Base-by-base conservation (phyloP, 2,888 invertebrate species). In the Pteria penguin region DNA sequence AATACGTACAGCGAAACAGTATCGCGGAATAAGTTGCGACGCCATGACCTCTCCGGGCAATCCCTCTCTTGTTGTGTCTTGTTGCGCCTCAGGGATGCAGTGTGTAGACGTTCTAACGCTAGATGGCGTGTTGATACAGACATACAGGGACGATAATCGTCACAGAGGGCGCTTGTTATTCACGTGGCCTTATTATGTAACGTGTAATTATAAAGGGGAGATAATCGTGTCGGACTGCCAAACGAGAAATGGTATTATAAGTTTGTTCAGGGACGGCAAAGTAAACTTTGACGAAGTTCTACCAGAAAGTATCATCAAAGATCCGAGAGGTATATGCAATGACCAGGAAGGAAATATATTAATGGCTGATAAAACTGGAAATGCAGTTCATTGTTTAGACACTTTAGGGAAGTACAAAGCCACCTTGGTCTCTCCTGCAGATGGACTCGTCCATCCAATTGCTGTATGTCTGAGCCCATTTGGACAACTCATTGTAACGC, bases 121-220 rank as follows among this genome's bases (percentile, higher is more conserved):
- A 1, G 85, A 85, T 22, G 85, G 85, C 1, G 82, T 79, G 61
- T 75, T 85, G 54, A 31, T 85, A 22, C 78, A 79, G 29, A 82
- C 79, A 32, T 82, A 72, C 36, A 77, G 85, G 0, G 82, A 85
- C 26, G 85, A 85, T 71, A 81, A 77, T 58, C 79, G 85, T 14
- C 80, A 80, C 27, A 80, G 78, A 24, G 81, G 83, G 1, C 73
- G 80, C 5, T 76, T 80, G 4, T 62, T 85, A n/a, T 85, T 85
- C 69, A 84, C 85, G 18, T 85, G 85, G 85, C 85, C 85, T 8
- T 85, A 85, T 74, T 85, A 85, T 67, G 82, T 85, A 14, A 81
- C 82, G 3, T 79, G 79, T 27, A 84, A 80, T 36, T 58, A 65
- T 63, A 72, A 75, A 60, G 83, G 83, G 54, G 83, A 85, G 66